A percentile compares a stretch with the other conserved stretches of the same genome.
Conservation (phyloP, 2,797 vertebrate genomes). For the Protosalanx chinensis region DNA sequence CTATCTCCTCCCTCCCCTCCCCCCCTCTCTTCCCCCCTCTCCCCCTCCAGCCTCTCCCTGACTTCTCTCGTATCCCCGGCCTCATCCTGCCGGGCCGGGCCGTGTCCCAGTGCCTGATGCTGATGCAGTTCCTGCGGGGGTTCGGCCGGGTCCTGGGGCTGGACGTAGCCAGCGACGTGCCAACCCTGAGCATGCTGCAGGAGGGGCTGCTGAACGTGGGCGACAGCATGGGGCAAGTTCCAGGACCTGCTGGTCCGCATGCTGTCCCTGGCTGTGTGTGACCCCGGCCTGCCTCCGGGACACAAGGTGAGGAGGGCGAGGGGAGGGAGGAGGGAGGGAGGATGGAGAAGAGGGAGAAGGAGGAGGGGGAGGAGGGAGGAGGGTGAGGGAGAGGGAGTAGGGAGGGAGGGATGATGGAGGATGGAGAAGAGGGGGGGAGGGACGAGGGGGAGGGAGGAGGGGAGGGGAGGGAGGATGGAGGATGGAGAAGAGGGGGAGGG, state of each 20-base stretch:
- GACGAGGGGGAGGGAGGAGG: too few species aligned
- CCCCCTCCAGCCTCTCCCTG: constrained; percentile 83
- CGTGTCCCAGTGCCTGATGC: constrained; percentile 95
- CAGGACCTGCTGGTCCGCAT: constrained; percentile 95
- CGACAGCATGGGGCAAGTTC: constrained; percentile 95
- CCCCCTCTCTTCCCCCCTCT: too few species aligned
- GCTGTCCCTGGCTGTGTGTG: constrained; percentile 91
- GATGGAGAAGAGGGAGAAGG: too few species aligned
- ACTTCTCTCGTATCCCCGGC: constrained; percentile 89
- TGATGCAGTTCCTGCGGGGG: constrained; percentile 95
- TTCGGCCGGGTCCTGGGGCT: constrained; percentile 96
- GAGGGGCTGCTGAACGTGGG: constrained; percentile 95
- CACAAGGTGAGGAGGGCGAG: constrained; percentile 78
- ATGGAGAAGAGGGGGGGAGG: too few species aligned
- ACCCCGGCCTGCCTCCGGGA: constrained; percentile 92
- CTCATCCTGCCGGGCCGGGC: constrained; percentile 89
- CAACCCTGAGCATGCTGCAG: constrained; percentile 89
- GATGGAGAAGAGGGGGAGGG: too few species aligned
- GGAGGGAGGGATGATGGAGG: too few species aligned
- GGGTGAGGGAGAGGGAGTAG: too few species aligned
- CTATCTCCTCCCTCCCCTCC: neutral
- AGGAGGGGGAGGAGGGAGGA: too few species aligned
- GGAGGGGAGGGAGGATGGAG: too few species aligned
- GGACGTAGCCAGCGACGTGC: constrained; percentile 85
- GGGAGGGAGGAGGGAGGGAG: too few species aligned